Base-by-base conservation (phyloP, 2,888 invertebrate genomes). In the Cerceris rybyensis region DNA sequence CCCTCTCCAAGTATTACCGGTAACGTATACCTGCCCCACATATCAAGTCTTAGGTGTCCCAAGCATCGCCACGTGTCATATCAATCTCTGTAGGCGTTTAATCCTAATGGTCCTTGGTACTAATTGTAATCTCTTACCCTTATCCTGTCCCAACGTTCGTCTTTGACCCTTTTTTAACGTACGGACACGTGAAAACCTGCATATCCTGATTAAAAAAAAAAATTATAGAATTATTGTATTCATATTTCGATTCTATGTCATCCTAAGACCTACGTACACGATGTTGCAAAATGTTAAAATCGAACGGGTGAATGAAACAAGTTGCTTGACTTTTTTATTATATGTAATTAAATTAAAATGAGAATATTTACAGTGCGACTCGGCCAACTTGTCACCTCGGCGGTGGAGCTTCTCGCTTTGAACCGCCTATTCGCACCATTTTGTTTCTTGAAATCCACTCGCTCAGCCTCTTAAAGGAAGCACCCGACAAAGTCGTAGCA, bases 41-140 rank as follows among this genome's bases (percentile, higher is more conserved):
- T 92, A 92, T 92, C 92, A 91, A 88, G 86, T 90, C 87, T 88
- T 92, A 91, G 90, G 84, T 86, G 90, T 88, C 89, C 89, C 87
- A 85, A 87, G 82, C 86, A 87, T 84, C 75, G 82, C 83, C 78
- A 87, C 86, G 82, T 89, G 89, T 90, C 92, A 92, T 92, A 92
- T 92, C 92, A 92, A 89, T 91, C 90, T 92, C 88, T 89, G 87
- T 78, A 87, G 87, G 86, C 84, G 79, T 81, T 80, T 74, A 80
- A 59, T 46, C 80, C 71, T 72, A 71, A 76, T 63, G 49, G 54
- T 65, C 41, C 60, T 66, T 49, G 68, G 50, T 50, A 41, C 69
- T 59, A 65, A 64, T 57, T 64, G 64, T 13, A 4, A 16, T 8
- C 50, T 41, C 28, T 74, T 61, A 57, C 63, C 71, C 64, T 14